A percentile compares a stretch with the other conserved stretches of the same genome.
These are phyloP conservation scores for Miniopterus natalensis DNA, from an alignment of 2,113 vertebrate species.

Conservation along the genomic window DNA sequence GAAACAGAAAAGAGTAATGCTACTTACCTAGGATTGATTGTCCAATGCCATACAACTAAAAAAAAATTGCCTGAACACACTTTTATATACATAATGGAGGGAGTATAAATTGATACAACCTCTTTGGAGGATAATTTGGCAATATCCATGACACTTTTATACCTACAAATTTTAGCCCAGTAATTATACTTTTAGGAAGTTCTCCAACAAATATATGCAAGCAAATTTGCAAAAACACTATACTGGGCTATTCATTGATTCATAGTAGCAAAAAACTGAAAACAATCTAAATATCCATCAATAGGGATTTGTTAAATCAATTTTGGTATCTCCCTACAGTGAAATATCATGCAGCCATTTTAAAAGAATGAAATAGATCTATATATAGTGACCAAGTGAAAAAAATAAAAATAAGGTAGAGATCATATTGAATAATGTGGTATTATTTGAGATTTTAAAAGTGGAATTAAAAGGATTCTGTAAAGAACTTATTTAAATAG, in stretches of 20 bases:
- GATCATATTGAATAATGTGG: neutral
- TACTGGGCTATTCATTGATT: neutral
- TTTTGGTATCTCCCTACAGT: neutral
- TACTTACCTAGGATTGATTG: neutral
- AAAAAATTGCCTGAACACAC: neutral
- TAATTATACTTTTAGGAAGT: constrained; percentile 26
- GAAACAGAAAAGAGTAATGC: neutral
- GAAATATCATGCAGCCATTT: neutral
- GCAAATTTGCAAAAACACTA: neutral
- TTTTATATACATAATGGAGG: neutral
- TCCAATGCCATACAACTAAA: neutral
- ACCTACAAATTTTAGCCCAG: neutral
- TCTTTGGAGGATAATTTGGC: neutral
- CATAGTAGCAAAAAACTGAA: neutral
- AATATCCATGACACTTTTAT: neutral
- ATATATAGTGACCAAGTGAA: neutral
- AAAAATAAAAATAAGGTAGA: constrained; percentile 14
- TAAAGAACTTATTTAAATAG: constrained; percentile 5
- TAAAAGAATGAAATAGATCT: constrained; percentile 33
- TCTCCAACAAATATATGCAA: neutral
- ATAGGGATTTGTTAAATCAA: neutral
- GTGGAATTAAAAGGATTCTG: neutral
- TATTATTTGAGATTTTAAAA: constrained; percentile 25
- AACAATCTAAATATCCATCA: constrained; percentile 34
- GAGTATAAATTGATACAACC: neutral